phyloP scores from a whole-genome alignment of 1,140 invertebrate species.

The Apis dorsata region DNA sequence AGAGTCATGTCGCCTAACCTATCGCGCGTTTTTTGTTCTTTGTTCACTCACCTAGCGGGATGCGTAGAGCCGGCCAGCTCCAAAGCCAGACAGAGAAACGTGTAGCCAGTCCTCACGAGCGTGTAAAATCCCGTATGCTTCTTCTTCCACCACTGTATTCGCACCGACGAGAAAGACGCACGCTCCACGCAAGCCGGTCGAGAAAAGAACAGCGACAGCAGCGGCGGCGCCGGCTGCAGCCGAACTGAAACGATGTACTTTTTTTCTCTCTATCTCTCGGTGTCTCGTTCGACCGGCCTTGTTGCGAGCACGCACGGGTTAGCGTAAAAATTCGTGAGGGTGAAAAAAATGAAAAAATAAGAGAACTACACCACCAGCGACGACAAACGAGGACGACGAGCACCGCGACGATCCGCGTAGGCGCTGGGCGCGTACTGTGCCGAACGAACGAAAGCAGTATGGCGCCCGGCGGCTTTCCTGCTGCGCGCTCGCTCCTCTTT shows the following conservation, averaged over 20 bases:
- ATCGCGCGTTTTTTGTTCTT: not conserved
- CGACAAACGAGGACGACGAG: slow-evolving; percentile 37
- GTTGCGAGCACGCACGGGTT: slow-evolving; percentile 12
- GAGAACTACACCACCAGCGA: slow-evolving; percentile 32
- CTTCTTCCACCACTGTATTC: slow-evolving; percentile 13
- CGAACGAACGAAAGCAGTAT: slow-evolving; percentile 68
- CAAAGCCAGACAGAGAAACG: not conserved
- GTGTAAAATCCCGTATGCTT: slow-evolving; percentile 29
- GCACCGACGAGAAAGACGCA: slow-evolving; percentile 39
- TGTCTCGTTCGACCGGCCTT: slow-evolving; percentile 3
- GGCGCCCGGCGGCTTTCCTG: slow-evolving; percentile 67
- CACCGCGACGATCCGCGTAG: slow-evolving; percentile 59
- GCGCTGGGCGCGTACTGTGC: slow-evolving; percentile 70
- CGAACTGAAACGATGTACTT: slow-evolving; percentile 8
- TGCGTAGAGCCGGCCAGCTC: slow-evolving; percentile 16
- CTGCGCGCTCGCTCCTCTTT: slow-evolving; percentile 50
- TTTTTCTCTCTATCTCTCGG: not conserved
- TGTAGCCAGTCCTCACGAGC: not conserved
- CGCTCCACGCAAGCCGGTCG: slow-evolving; percentile 36
- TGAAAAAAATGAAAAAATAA: not conserved
- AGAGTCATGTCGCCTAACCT: not conserved
- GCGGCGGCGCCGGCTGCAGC: slow-evolving; percentile 19
- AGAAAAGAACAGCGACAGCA: slow-evolving; percentile 42
- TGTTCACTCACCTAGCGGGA: slow-evolving; percentile 30
- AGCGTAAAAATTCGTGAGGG: not conserved